Evolutionary conservation across 2,888 invertebrate genomes (phyloP), one percentile per base, ranked within the genome.

Genomic region (Parascotia fuliginaria): DNA sequence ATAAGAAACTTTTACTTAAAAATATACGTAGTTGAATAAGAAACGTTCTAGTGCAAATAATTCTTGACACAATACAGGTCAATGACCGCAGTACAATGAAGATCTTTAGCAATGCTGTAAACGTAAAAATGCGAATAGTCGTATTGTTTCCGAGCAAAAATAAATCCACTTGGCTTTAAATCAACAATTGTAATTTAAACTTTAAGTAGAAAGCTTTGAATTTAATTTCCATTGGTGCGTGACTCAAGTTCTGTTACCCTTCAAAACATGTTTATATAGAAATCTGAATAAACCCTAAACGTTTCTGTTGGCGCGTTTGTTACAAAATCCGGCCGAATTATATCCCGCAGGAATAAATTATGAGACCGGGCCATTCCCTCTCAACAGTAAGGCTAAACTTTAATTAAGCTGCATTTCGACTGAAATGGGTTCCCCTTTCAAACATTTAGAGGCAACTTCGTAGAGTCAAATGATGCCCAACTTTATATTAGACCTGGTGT

Each of bases 41-140:
- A n/a, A n/a, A n/a, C n/a, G n/a, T n/a, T n/a, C n/a, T n/a, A n/a
- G n/a, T n/a, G n/a, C n/a, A n/a, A n/a, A n/a, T n/a, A n/a, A n/a
- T n/a, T n/a, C n/a, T n/a, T n/a, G n/a, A n/a, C n/a, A n/a, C n/a
- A n/a, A n/a, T n/a, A n/a, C n/a, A n/a, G n/a, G n/a, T n/a, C n/a
- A n/a, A n/a, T 78, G 76, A 76, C 78, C 73, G 76, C 76, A 75
- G 78, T 78, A 86, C 87, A 87, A 88, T 86, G 86, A 88, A 89
- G 88, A 89, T n/a, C n/a, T n/a, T n/a, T 86, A 78, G 88, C 89
- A 89, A 88, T 87, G 83, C 81, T 75, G 81, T 74, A 83, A 87
- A 87, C 78, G 86, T 88, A 88, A 83, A 77, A 90, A 89, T 90
- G 90, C 87, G 89, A 90, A 89, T 88, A 90, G 89, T 89, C 62